These are phyloP conservation scores for Harpalus rufipes DNA, from an alignment of 2,888 invertebrate genomes.

Conservation along the genomic window DNA sequence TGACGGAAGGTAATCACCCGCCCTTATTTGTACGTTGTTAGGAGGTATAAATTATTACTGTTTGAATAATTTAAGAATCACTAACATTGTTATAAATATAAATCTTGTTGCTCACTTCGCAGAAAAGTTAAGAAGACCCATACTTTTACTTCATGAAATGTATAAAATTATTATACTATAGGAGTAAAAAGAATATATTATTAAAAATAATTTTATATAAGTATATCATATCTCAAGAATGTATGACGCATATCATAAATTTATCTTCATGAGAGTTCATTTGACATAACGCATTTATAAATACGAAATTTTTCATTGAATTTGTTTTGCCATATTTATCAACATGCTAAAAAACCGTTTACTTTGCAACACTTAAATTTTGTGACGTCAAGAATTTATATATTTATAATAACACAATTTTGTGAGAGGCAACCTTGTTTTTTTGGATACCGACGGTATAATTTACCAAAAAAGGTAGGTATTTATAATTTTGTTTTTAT, in stretches of 20 bases:
- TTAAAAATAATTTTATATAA: background rate
- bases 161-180: too few relatives aligned
- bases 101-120: too few relatives aligned
- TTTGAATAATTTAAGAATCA: too few relatives aligned
- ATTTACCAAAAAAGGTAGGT: too few relatives aligned
- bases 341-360: background rate
- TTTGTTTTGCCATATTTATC: conserved; percentile 9
- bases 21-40: too few relatives aligned
- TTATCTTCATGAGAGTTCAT: background rate
- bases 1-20: too few relatives aligned
- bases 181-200: background rate
- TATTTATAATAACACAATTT: background rate
- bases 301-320: background rate
- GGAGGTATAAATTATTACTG: too few relatives aligned
- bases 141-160: too few relatives aligned
- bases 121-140: too few relatives aligned
- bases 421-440: background rate
- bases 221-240: background rate
- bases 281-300: background rate
- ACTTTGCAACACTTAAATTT: background rate
- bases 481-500: background rate
- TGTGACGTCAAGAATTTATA: background rate
- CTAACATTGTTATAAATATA: too few relatives aligned
- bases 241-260: background rate
- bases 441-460: too few relatives aligned